Evolutionary conservation across 2,797 vertebrate genomes (phyloP), one percentile per base, ranked within the genome.

Genomic region (Zalophus californianus): DNA sequence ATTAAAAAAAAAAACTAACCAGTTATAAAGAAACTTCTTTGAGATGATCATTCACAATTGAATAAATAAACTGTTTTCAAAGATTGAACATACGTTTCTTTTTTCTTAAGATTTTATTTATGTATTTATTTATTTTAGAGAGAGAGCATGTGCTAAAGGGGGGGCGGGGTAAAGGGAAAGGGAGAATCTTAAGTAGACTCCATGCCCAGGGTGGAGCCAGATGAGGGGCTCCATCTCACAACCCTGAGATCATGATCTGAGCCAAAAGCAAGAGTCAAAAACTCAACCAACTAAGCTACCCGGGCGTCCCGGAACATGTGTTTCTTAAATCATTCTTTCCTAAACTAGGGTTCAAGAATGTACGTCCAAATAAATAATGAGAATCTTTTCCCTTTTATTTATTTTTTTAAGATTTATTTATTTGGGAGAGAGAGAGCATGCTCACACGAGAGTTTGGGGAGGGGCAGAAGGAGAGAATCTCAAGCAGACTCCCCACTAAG

Each of bases 271-370:
- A 68, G 66, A 68, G n/a, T 68, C 8, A 35, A 68, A 68, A n/a
- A 68, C 1, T 35, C n/a, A 68, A 21, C 66, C 9, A 35, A 20
- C 18, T 35, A 35, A 68, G 9, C 66, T 18, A 68, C 66, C 16
- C 64, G 35, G 64, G 3, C 16, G 10, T 35, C n/a, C 66, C 8
- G 50, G 16, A 94, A 70, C 16, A 41, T 35, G 0, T 56, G 16
- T 41, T 86, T 80, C 16, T 87, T 90, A 66, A 50, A 21, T 92
- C 35, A 91, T 87, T 91, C 56, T 20, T 94, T 89, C 35, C 93
- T 78, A 75, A 94, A 93, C 23, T 80, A 75, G 27, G 4, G 8
- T 90, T 79, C 38, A 41, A 27, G 6, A 4, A 87, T 86, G 1
- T 11, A 80, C 16, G 32, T 54, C 38, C 27, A 75, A 79, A 72